phyloP scores from a whole-genome alignment of 2,113 vertebrate species.

The Aegithalos caudatus region DNA sequence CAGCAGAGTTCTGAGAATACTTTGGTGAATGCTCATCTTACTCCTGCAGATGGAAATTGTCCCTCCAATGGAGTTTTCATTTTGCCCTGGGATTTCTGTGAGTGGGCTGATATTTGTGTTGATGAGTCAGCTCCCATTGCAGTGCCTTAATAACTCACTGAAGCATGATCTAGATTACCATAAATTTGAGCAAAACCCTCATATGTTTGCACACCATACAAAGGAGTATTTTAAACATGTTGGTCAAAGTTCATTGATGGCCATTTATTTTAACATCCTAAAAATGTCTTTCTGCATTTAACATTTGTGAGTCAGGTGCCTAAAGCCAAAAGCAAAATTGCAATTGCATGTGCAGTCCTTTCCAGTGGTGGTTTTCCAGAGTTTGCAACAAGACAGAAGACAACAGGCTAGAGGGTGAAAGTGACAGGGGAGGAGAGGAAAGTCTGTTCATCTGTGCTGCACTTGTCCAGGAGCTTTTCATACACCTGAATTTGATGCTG shows the following conservation, averaged over 20 bases:
- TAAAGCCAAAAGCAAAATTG: background rate
- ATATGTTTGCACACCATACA: background rate
- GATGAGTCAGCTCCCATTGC: constrained; percentile 25
- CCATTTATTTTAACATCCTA: background rate
- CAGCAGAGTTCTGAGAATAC: background rate
- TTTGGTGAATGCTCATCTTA: background rate
- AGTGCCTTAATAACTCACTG: background rate
- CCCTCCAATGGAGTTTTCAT: background rate
- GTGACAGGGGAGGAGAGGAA: background rate
- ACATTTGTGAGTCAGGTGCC: background rate
- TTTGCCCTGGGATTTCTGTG: background rate
- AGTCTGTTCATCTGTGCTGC: background rate
- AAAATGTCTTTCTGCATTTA: background rate
- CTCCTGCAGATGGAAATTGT: background rate
- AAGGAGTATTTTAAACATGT: background rate
- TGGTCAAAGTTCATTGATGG: background rate
- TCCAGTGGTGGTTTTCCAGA: background rate
- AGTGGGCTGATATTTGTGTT: constrained; percentile 35
- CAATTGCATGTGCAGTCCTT: background rate
- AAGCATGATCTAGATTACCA: background rate
- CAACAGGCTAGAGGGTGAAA: background rate
- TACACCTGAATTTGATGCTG: background rate
- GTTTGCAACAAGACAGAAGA: background rate
- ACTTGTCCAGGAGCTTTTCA: background rate
- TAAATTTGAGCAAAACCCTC: background rate